phyloP scores from a whole-genome alignment of 2,113 vertebrate genomes.

The Bombycilla garrulus region DNA sequence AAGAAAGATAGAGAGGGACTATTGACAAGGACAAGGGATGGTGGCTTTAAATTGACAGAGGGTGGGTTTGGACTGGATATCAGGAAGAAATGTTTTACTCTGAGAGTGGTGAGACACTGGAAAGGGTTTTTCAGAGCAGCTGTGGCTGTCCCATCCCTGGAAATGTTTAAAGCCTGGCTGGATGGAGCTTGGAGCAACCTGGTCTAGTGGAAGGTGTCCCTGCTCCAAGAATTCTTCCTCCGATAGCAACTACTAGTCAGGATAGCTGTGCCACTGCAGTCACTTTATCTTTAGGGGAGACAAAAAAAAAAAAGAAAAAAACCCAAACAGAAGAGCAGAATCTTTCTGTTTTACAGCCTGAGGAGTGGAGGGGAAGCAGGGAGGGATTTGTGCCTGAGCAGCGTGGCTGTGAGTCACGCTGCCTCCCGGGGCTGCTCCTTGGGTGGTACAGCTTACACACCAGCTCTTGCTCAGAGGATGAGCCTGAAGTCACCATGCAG shows the following conservation, averaged over 20 bases:
- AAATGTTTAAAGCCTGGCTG: not conserved
- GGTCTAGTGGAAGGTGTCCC: not conserved
- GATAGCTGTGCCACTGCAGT: not conserved
- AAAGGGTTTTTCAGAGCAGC: not conserved
- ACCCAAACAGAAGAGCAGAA: not conserved
- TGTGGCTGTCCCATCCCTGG: not conserved
- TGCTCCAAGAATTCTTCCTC: not conserved
- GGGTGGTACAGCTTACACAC: constrained; percentile 23
- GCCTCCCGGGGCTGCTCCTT: constrained; percentile 31
- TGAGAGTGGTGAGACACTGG: not conserved
- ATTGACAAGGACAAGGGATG: not conserved
- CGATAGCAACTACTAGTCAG: rapidly evolving
- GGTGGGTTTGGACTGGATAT: not conserved
- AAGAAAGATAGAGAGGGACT: not conserved
- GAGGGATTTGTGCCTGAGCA: constrained; percentile 4
- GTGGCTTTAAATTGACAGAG: not conserved
- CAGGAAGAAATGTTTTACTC: not conserved
- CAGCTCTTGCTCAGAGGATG: not conserved
- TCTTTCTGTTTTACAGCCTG: not conserved
- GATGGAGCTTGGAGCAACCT: not conserved
- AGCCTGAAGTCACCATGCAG: not conserved
- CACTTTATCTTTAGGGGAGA: not conserved
- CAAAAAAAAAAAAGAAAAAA: too few species aligned
- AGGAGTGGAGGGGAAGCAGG: not conserved
- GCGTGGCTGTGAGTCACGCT: not conserved